Base-by-base conservation (phyloP, 2,888 invertebrate species). In the Nomada ruficornis region DNA sequence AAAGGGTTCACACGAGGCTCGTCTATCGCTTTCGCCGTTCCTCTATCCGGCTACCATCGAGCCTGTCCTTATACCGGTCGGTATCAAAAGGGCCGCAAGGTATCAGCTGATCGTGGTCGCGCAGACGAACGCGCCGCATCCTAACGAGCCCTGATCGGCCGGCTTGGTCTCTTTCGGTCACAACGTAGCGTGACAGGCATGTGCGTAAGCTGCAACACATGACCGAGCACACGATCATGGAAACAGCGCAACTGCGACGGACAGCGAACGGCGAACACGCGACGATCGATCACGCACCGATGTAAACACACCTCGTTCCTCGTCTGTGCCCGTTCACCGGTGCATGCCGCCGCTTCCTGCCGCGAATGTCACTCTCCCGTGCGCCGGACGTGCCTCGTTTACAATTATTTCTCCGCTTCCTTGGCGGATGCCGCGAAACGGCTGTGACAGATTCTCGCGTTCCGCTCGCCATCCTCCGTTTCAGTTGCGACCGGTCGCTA, bases 281-380 rank as follows among this genome's bases (percentile, higher is more conserved):
- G 86, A 90, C 89, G 85, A 90, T 91, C 90, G 90, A 91, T 91
- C 89, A 88, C 89, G 85, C 90, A 88, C 85, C 86, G 86, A 87
- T 86, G 86, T 86, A 89, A 88, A 88, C 87, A 85, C 79, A 69
- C 83, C 23, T 57, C 47, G 69, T 76, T 70, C 64, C 72, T 74
- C 74, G 59, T 72, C 80, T 67, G 77, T 69, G 83, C 80, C 77
- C 82, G 83, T 87, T 80, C 86, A 86, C 54, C 82, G 73, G 70
- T 88, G 82, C 87, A 79, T 85, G 78, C 86, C 75, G 82, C 83
- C 81, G 80, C 74, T 85, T 87, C 88, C 88, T 86, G 86, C 76
- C 77, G 59, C 79, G 80, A 76, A 77, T 80, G 81, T 85, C 86
- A 80, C 83, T 85, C 87, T 76, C 73, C 59, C 20, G 72, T 60